Conservation (phyloP, 2,797 vertebrate species). For the Prionace glauca region DNA sequence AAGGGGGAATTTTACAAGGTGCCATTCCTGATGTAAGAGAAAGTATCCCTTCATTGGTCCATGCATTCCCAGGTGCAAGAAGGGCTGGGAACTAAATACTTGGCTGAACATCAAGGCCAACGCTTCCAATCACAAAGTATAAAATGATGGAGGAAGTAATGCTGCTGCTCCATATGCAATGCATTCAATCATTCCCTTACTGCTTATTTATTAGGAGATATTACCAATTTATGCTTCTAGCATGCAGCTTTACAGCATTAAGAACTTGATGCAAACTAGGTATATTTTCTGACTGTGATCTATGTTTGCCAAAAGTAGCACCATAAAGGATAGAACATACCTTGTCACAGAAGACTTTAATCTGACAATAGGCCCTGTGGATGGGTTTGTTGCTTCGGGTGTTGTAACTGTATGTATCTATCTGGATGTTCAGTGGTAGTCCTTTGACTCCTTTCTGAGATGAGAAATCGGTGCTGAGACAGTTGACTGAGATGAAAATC, state of each 20-base stretch:
- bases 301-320: not conserved
- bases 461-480: constrained; percentile 95
- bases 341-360: constrained; percentile 98
- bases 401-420: constrained; percentile 98
- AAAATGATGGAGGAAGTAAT: not conserved
- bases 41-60: not conserved
- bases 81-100: not conserved
- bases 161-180: not conserved
- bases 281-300: not conserved
- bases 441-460: constrained; percentile 98
- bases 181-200: not conserved
- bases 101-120: not conserved
- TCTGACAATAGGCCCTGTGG: constrained; percentile 93
- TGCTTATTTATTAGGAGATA: not conserved
- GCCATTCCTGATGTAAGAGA: not conserved
- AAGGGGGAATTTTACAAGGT: not conserved
- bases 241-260: not conserved
- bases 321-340: constrained; percentile 45
- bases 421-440: constrained; percentile 89
- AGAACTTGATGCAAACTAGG: not conserved
- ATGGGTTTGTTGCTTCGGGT: constrained; percentile 97
- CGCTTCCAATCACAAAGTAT: not conserved
- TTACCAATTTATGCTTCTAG: not conserved
- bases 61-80: not conserved
- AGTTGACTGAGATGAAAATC: constrained; percentile 98